Percentiles rank a stretch among this genome's conserved stretches.
phyloP scores from a whole-genome alignment of 1,140 invertebrate species.

The Drosophila malerkotliana region DNA sequence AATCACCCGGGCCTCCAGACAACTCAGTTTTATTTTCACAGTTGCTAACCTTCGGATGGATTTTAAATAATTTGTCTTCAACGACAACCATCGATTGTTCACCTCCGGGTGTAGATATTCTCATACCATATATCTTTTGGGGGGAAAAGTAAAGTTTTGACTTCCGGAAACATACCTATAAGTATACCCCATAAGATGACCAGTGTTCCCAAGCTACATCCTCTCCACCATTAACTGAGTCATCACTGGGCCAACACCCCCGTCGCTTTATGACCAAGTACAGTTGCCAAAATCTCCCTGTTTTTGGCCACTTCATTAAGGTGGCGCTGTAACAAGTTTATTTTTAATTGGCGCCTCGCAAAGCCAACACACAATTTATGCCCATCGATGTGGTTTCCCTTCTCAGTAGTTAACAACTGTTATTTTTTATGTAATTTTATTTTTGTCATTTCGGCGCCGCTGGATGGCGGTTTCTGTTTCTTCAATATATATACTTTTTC shows the following conservation, averaged over 20 bases:
- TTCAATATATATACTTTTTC: background rate
- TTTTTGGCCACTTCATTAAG: slow-evolving; percentile 72
- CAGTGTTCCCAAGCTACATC: slow-evolving; percentile 14
- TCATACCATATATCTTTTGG: slow-evolving; percentile 1
- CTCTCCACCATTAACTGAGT: slow-evolving; percentile 32
- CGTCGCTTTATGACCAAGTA: slow-evolving; percentile 42
- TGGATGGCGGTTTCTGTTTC: slow-evolving; percentile 49
- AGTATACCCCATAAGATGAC: background rate
- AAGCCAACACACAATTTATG: slow-evolving; percentile 59
- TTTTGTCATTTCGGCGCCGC: slow-evolving; percentile 81
- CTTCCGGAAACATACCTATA: slow-evolving; percentile 42
- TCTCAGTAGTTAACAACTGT: slow-evolving; percentile 77
- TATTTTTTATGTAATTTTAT: slow-evolving; percentile 82
- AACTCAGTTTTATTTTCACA: slow-evolving; percentile 47
- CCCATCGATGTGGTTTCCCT: slow-evolving; percentile 29
- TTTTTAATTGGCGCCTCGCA: slow-evolving; percentile 75
- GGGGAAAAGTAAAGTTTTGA: background rate
- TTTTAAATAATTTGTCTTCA: slow-evolving; percentile 70
- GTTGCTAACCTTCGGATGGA: slow-evolving; percentile 68
- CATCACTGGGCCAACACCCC: slow-evolving; percentile 29
- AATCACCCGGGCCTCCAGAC: slow-evolving; percentile 58
- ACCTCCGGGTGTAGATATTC: slow-evolving; percentile 8
- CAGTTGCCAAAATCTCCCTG: slow-evolving; percentile 56
- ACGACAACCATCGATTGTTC: slow-evolving; percentile 42
- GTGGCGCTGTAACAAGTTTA: slow-evolving; percentile 78